phyloP scores from a whole-genome alignment of 2,888 invertebrate species.

The Chalcis sispes region DNA sequence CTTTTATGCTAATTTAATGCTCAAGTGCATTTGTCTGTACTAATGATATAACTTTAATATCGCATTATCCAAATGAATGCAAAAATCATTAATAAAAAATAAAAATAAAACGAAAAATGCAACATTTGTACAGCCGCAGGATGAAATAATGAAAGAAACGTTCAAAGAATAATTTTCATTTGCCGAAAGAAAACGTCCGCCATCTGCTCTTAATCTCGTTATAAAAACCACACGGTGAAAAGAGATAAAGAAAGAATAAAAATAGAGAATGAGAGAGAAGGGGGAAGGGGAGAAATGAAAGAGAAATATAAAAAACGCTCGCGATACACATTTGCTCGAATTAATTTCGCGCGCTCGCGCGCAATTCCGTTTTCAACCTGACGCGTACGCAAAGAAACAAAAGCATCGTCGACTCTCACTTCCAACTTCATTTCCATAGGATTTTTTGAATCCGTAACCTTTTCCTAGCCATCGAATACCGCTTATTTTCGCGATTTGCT shows the following conservation, averaged over 20 bases:
- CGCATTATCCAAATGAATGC: constrained; percentile 26
- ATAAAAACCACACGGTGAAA: constrained; percentile 40
- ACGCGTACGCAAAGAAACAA: constrained; percentile 25
- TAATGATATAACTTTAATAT: no score
- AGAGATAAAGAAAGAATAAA: neutral
- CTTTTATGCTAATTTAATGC: no score
- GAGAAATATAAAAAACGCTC: constrained; percentile 25
- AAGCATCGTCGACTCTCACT: neutral
- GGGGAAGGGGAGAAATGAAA: neutral
- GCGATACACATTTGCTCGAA: constrained; percentile 51
- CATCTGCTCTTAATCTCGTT: constrained; percentile 56
- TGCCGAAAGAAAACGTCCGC: constrained; percentile 47
- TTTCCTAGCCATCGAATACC: constrained; percentile 16
- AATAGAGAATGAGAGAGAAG: neutral
- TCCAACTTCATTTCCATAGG: constrained; percentile 46
- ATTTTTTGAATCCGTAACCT: constrained; percentile 51
- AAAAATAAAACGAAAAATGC: constrained; percentile 4
- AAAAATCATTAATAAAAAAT: constrained; percentile 14
- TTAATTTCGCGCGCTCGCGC: constrained; percentile 48
- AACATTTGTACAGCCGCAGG: constrained; percentile 36
- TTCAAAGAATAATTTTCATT: constrained; percentile 51
- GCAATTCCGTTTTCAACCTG: constrained; percentile 27
- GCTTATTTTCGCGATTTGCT: constrained; percentile 49
- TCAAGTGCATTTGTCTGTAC: no score
- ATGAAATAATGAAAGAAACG: constrained; percentile 42